Evolutionary conservation across 2,113 vertebrate genomes (phyloP).

Genomic region (Calypte anna): DNA sequence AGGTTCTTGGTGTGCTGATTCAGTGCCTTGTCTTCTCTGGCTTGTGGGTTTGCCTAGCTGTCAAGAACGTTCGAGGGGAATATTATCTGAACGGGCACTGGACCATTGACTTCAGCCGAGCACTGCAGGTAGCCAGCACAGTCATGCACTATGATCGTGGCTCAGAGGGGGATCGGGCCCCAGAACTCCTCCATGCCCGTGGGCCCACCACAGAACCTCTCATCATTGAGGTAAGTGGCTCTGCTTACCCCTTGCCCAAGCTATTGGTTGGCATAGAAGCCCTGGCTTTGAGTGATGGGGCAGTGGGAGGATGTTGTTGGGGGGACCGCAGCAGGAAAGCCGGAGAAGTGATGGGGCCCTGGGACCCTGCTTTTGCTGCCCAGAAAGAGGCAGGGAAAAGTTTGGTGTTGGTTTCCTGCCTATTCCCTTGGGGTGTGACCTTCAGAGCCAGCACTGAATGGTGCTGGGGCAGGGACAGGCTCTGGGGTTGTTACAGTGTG

Average conservation of each 20-base stretch:
- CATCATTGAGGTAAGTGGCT: slow-evolving; percentile 85
- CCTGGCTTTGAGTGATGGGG: rapidly evolving
- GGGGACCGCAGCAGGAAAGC: not conserved
- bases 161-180: slow-evolving; percentile 82
- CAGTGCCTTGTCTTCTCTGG: not conserved
- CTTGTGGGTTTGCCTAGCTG: slow-evolving; percentile 72
- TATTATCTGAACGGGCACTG: slow-evolving; percentile 97
- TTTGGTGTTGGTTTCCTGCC: not conserved
- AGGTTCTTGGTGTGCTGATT: not conserved
- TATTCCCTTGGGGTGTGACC: not conserved
- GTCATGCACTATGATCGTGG: slow-evolving; percentile 90
- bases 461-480: not conserved
- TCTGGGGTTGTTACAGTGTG: not conserved
- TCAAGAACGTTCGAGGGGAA: slow-evolving; percentile 88
- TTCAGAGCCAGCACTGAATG: not conserved
- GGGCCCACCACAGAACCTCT: slow-evolving; percentile 95
- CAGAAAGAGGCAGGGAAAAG: not conserved
- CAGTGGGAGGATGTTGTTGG: rapidly evolving
- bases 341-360: rapidly evolving
- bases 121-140: slow-evolving; percentile 83
- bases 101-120: slow-evolving; percentile 86
- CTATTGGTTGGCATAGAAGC: not conserved
- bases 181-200: slow-evolving; percentile 85
- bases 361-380: not conserved
- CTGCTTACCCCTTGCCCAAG: rapidly evolving